These are phyloP conservation scores for Pseudococcus longispinus DNA, from an alignment of 2,888 invertebrate genomes.

Conservation along the genomic window DNA sequence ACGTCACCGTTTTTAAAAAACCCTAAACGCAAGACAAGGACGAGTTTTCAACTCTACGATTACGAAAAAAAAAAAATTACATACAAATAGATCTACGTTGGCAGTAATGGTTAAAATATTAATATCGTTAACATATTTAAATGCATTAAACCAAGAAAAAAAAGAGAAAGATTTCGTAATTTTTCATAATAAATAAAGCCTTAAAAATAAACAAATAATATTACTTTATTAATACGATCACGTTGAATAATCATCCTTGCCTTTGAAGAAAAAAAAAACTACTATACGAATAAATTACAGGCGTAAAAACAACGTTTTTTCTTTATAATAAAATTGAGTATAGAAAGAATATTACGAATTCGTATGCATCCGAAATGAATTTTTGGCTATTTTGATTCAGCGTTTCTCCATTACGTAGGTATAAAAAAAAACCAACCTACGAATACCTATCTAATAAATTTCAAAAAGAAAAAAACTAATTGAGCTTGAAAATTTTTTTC, in stretches of 20 bases:
- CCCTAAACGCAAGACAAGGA: constrained; percentile 55
- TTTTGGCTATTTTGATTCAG: background rate
- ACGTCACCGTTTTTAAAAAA: constrained; percentile 44
- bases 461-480: background rate
- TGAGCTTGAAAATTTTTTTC: background rate
- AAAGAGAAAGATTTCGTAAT: constrained; percentile 43
- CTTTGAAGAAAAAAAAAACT: constrained; percentile 46
- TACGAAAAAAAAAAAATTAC: constrained; percentile 14
- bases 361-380: background rate
- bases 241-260: constrained; percentile 56
- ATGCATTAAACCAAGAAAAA: constrained; percentile 53
- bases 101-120: constrained; percentile 53
- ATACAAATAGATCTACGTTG: constrained; percentile 49
- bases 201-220: constrained; percentile 53
- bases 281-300: constrained; percentile 46
- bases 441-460: background rate
- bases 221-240: constrained; percentile 36
- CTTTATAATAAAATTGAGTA: constrained; percentile 26
- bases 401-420: background rate
- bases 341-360: constrained; percentile 18
- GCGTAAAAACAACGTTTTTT: constrained; percentile 43
- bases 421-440: background rate
- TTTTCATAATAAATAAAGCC: constrained; percentile 28
- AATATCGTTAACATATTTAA: constrained; percentile 55
- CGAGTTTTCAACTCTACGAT: constrained; percentile 54